Evolutionary conservation across 2,113 vertebrate genomes (phyloP), one percentile per base, ranked within the genome.

Genomic region (Muscicapa adusta): DNA sequence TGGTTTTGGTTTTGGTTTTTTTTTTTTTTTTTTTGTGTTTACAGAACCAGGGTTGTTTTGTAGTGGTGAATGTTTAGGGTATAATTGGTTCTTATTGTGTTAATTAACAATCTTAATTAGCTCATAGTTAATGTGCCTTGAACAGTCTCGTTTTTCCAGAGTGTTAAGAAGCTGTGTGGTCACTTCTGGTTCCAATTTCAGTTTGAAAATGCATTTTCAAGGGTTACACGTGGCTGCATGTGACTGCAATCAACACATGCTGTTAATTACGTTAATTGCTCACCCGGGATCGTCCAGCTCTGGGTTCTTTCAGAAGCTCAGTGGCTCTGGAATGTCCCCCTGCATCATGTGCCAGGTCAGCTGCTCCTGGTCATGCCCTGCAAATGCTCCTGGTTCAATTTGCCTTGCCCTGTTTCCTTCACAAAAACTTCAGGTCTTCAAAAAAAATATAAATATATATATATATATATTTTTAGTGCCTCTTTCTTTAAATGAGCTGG

Each of bases 71-170:
- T 68, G 42, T 70, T 4, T 16, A 29, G 67, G 66, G 31, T 16
- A 0, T 62, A 12, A 17, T 18, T 40, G n/a, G 33, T 76, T n/a
- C 51, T 76, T n/a, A 13, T 6, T 33, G 29, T 47, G 38, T 54
- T 78, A 50, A 58, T 91, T 92, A 71, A 48, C 36, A 50, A 9
- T 87, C 58, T 71, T 93, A 62, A 94, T 88, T 15, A 15, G 26
- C 33, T 90, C 45, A 4, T 25, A 58, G 42, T 86, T 91, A 75
- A 93, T 14, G 91, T 96, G 94, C 96, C 97, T 97, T 97, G 47
- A 88, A 54, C 38, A 66, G 31, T 40, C 71, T 91, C 43, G 8
- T 62, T 79, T 89, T 51, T 14, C 28, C 45, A 14, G 65, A 33
- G 14, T 8, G 34, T 14, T 71, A 11, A 72, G 15, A 50, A 85